Conservation (phyloP, 2,113 vertebrate species). For the Scortum barcoo region DNA sequence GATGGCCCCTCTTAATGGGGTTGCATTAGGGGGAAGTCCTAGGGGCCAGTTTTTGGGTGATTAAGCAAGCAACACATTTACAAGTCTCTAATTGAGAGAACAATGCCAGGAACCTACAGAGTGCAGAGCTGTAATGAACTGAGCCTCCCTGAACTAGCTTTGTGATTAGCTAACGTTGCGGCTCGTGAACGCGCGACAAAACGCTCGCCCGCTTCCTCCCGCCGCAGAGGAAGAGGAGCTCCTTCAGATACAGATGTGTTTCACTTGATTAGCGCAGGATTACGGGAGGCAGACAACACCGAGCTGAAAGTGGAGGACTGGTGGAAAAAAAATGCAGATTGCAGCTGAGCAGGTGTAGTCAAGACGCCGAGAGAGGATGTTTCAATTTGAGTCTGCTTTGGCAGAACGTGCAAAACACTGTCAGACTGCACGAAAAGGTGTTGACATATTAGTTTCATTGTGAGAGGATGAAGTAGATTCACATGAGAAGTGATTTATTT, state of each 20-base stretch:
- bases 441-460: background rate
- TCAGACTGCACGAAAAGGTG: background rate
- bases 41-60: slow-evolving; percentile 83
- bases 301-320: background rate
- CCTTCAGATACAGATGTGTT: slow-evolving; percentile 14
- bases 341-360: background rate
- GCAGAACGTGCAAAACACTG: background rate
- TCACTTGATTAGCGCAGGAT: background rate
- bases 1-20: slow-evolving; percentile 84
- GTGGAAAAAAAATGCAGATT: background rate
- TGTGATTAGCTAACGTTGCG: slow-evolving; percentile 64
- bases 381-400: background rate
- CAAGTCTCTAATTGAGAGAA: slow-evolving; percentile 85
- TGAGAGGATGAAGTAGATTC: background rate
- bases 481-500: background rate
- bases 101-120: slow-evolving; percentile 79
- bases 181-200: slow-evolving; percentile 32
- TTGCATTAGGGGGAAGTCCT: slow-evolving; percentile 81
- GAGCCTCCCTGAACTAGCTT: slow-evolving; percentile 70
- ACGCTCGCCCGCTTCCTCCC: background rate
- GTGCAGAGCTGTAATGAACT: slow-evolving; percentile 77
- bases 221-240: slow-evolving; percentile 31
- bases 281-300: background rate
- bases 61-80: slow-evolving; percentile 88
- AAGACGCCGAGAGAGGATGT: background rate